Base-by-base conservation (phyloP, 2,888 invertebrate genomes). In the Acleris emargana region DNA sequence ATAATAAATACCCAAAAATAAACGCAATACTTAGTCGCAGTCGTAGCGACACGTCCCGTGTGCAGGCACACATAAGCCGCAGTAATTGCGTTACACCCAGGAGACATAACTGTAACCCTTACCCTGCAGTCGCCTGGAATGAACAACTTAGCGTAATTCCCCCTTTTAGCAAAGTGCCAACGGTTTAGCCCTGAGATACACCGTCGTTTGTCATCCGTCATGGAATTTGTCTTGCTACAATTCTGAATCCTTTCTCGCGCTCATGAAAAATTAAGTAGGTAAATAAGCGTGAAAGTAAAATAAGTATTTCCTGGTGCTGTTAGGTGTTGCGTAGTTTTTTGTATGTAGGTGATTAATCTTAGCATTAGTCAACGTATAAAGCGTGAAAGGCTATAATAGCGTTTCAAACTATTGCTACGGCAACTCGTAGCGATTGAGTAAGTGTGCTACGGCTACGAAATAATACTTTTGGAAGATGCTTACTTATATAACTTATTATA, bases 71-170 rank as follows among this genome's bases (percentile, higher is more conserved):
- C 70, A 62, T 71, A 70, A 72, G 75, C 76, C 74, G 68, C 71
- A 64, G 71, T 85, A 83, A 86, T 85, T 82, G 77, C 76, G 75
- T 80, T 79, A 82, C 82, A 78, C 81, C 78, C 81, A 80, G 76
- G 79, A 75, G 77, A 75, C 77, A 80, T 83, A 81, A 83, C 77
- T 79, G 79, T 79, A 79, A 83, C 68, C 72, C 69, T 32, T 58
- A 66, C 67, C 52, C 68, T 22, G 55, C 54, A 20, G 53, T 62
- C 62, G 43, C 49, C 43, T 52, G 47, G 28, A 67, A 60, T 25
- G 58, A 57, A 43, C 62, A 59, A 68, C 54, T 59, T 38, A 57
- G 57, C 60, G 57, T 61, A 55, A 57, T 64, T 55, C 43, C 22
- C 43, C 43, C 49, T 63, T 62, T 50, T 47, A 53, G 58, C 53